Conservation (phyloP, 2,888 invertebrate species). For the Troides oblongomaculatus region DNA sequence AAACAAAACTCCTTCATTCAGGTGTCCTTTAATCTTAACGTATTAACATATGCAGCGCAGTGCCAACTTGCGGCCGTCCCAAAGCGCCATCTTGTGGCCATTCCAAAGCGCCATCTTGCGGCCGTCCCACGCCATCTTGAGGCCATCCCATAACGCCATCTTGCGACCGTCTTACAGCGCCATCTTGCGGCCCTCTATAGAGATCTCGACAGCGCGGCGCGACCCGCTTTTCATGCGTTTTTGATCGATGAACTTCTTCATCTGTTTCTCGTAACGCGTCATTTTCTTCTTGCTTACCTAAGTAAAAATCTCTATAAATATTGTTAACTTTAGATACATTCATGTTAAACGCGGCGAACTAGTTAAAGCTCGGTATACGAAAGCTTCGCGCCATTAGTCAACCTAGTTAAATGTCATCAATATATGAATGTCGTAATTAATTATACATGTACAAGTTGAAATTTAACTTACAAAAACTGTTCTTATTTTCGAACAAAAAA, state of each 20-base stretch:
- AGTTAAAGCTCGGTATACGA: no score
- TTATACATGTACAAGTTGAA: no score
- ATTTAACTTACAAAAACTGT: no score
- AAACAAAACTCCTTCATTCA: neutral
- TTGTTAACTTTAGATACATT: no score
- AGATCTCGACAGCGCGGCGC: constrained; percentile 94
- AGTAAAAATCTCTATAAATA: neutral
- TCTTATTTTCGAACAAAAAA: no score
- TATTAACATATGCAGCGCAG: constrained; percentile 9
- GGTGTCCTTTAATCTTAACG: constrained; percentile 15
- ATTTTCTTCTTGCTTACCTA: constrained; percentile 90
- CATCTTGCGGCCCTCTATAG: constrained; percentile 98
- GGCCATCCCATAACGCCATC: constrained; percentile 82
- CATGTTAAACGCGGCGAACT: no score
- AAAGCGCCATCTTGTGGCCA: constrained; percentile 96
- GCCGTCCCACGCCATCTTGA: constrained; percentile 91
- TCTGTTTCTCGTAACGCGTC: constrained; percentile 94
- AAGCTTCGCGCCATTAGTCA: no score
- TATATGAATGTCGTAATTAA: no score
- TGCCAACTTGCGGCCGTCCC: constrained; percentile 38
- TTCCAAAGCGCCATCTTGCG: no score
- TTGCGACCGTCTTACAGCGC: constrained; percentile 81
- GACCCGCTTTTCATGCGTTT: constrained; percentile 89
- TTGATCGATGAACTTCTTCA: constrained; percentile 93
- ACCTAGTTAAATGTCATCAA: no score